Conservation (phyloP, 2,797 vertebrate species). For the Streptopelia turtur region DNA sequence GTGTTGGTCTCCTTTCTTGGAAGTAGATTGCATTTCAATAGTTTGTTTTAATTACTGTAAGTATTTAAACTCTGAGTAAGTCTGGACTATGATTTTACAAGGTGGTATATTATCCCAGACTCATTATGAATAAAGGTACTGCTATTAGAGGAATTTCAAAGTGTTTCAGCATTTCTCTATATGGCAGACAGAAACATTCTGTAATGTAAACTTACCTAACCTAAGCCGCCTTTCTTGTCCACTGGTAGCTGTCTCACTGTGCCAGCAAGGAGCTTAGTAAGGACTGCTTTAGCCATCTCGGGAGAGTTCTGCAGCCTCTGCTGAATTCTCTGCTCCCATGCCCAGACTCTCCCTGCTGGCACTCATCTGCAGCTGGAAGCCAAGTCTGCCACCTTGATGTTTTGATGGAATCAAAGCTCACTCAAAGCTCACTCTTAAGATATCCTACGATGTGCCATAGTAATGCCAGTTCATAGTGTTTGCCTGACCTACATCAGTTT, state of each 20-base stretch:
- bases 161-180: background rate
- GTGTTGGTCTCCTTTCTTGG: background rate
- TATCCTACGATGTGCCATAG: background rate
- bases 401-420: background rate
- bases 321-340: background rate
- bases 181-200: slow-evolving; percentile 13
- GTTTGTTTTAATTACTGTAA: background rate
- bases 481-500: background rate
- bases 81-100: background rate
- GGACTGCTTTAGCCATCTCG: background rate
- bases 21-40: background rate
- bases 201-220: slow-evolving; percentile 15
- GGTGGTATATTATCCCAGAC: background rate
- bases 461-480: background rate
- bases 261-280: background rate
- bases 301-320: background rate
- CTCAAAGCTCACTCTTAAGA: background rate
- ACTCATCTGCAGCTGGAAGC: background rate
- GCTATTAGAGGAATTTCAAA: background rate
- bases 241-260: background rate
- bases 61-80: background rate
- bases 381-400: background rate
- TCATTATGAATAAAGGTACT: slow-evolving; percentile 5
- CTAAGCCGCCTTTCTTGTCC: background rate
- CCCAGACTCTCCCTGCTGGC: background rate